Evolutionary conservation across 2,797 vertebrate genomes (phyloP).

Genomic region (Anabacerthia variegaticeps): DNA sequence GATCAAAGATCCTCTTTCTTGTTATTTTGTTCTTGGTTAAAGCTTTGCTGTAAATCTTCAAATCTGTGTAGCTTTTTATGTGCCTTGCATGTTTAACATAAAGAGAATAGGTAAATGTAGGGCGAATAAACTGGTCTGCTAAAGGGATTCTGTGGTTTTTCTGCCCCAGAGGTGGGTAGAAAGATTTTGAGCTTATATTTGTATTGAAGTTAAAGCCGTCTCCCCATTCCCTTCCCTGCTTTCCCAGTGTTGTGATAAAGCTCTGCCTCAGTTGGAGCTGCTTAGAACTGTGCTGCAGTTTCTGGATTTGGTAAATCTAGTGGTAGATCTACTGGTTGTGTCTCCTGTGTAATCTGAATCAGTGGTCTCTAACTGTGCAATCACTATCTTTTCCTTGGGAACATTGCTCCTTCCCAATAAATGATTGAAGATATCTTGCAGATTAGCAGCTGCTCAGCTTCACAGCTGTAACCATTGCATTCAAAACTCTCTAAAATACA

Average conservation of each 20-base stretch:
- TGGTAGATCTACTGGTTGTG: neutral
- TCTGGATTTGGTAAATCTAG: neutral
- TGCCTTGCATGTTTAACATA: neutral
- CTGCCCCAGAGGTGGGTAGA: neutral
- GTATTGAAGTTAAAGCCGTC: neutral
- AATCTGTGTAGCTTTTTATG: accelerated
- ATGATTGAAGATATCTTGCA: neutral
- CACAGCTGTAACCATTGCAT: neutral
- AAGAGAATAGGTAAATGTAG: neutral
- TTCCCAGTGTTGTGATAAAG: neutral
- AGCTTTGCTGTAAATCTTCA: neutral
- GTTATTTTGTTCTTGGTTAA: neutral
- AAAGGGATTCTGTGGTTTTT: neutral
- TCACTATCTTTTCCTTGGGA: neutral
- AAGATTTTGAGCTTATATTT: neutral
- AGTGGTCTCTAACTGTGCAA: neutral
- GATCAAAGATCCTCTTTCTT: neutral
- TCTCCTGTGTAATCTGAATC: neutral
- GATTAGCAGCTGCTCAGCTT: neutral
- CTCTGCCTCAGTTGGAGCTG: neutral
- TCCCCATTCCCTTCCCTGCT: neutral
- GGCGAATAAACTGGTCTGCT: neutral
- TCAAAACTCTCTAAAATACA: neutral
- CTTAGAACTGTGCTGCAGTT: neutral
- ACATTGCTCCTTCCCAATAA: neutral